A percentile compares a stretch with the other conserved stretches of the same genome.
Conservation (phyloP, 2,888 invertebrate genomes). For the Melanargia galathea region DNA sequence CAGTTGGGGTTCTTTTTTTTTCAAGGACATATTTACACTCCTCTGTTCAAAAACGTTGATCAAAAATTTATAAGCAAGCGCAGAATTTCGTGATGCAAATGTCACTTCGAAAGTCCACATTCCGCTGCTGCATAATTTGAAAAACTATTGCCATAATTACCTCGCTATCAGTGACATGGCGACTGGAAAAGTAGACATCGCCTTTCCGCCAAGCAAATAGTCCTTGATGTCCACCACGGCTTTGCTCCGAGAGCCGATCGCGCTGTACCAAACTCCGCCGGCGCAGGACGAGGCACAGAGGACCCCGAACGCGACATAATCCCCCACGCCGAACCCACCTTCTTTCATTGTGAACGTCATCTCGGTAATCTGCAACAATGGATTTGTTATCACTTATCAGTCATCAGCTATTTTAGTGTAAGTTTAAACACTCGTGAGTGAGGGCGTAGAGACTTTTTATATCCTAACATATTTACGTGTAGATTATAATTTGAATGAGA, state of each 20-base stretch:
- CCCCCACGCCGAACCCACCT: slow-evolving; percentile 65
- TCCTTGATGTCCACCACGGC: slow-evolving; percentile 84
- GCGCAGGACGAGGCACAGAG: slow-evolving; percentile 87
- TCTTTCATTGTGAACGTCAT: slow-evolving; percentile 72
- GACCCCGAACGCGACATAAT: slow-evolving; percentile 86
- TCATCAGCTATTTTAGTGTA: too few species aligned
- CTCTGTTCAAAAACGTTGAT: too few species aligned
- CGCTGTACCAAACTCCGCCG: slow-evolving; percentile 88
- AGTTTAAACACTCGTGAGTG: too few species aligned
- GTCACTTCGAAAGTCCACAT: not conserved
- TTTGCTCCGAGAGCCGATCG: slow-evolving; percentile 77
- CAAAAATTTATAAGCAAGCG: too few species aligned
- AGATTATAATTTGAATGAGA: too few species aligned
- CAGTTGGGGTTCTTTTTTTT: too few species aligned
- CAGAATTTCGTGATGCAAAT: not conserved
- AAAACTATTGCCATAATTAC: slow-evolving; percentile 59
- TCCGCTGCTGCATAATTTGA: not conserved
- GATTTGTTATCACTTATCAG: not conserved
- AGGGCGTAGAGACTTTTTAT: too few species aligned
- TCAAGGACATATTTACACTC: too few species aligned
- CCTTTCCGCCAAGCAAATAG: slow-evolving; percentile 89
- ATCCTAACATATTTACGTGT: too few species aligned
- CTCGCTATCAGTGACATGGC: slow-evolving; percentile 93
- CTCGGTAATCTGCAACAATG: slow-evolving; percentile 38
- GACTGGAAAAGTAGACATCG: slow-evolving; percentile 90